These are phyloP conservation scores for Pangasius sanitwongsei DNA, from an alignment of 2,797 vertebrate species.

Conservation along the genomic window DNA sequence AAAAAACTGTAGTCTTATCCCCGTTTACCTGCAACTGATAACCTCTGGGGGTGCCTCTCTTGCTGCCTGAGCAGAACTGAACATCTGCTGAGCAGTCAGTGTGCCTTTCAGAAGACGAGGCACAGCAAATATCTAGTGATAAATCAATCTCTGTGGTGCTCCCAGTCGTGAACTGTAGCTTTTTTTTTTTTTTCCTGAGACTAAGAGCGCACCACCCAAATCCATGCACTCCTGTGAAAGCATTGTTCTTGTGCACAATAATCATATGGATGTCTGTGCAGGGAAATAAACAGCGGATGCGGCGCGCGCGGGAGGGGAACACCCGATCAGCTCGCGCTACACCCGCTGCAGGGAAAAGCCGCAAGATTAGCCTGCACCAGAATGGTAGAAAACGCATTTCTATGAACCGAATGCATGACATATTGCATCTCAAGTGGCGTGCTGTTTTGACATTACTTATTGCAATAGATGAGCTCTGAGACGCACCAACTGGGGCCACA, in stretches of 20 bases:
- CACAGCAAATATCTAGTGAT: not conserved
- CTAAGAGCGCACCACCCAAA: slow-evolving; percentile 2
- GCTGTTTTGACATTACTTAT: not conserved
- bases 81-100: not conserved
- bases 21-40: not conserved
- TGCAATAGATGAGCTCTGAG: not conserved
- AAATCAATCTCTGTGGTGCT: not conserved
- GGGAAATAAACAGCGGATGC: not conserved
- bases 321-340: slow-evolving; percentile 6
- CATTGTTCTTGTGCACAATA: slow-evolving; percentile 19
- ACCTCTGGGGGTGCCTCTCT: not conserved
- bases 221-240: not conserved
- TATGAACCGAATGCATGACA: not conserved
- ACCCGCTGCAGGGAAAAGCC: not conserved
- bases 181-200: not conserved
- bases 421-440: not conserved
- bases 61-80: slow-evolving; percentile 1
- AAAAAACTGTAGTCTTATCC: not conserved
- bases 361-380: not conserved
- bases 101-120: not conserved
- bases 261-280: not conserved
- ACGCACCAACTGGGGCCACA: not conserved
- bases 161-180: not conserved
- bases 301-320: not conserved
- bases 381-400: not conserved